A percentile compares a stretch with the other conserved stretches of the same genome.
These are phyloP conservation scores for Oreochromis tanganicae DNA, from an alignment of 2,113 vertebrate genomes.

Conservation along the genomic window DNA sequence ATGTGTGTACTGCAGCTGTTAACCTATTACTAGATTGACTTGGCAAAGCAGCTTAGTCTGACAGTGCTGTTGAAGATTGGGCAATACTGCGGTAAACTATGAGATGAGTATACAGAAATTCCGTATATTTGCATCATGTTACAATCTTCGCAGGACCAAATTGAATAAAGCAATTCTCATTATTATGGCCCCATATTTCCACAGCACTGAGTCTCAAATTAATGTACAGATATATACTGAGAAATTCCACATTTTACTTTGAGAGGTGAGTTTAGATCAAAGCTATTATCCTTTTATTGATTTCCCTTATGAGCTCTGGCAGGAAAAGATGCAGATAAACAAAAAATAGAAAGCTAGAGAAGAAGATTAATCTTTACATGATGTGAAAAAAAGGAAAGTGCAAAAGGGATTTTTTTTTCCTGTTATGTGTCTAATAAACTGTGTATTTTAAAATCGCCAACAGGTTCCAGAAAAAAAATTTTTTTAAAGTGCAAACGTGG, in stretches of 20 bases:
- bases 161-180: background rate
- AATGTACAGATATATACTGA: background rate
- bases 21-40: background rate
- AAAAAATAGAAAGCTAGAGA: conserved; percentile 1
- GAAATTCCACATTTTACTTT: background rate
- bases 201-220: background rate
- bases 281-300: conserved; percentile 31
- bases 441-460: background rate
- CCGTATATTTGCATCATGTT: background rate
- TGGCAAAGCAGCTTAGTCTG: background rate
- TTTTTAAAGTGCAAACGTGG: background rate
- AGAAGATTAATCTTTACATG: background rate
- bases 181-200: background rate
- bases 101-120: background rate
- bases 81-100: background rate
- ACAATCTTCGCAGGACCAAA: background rate
- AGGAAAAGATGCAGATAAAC: conserved; percentile 27
- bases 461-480: background rate
- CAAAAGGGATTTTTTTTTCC: background rate
- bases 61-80: background rate
- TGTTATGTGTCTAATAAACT: background rate
- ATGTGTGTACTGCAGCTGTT: background rate
- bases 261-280: conserved; percentile 11
- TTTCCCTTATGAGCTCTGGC: conserved; percentile 8
- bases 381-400: background rate